A percentile compares a stretch with the other conserved stretches of the same genome.
Conservation (phyloP, 2,113 vertebrate species). For the Empidonax alnorum region DNA sequence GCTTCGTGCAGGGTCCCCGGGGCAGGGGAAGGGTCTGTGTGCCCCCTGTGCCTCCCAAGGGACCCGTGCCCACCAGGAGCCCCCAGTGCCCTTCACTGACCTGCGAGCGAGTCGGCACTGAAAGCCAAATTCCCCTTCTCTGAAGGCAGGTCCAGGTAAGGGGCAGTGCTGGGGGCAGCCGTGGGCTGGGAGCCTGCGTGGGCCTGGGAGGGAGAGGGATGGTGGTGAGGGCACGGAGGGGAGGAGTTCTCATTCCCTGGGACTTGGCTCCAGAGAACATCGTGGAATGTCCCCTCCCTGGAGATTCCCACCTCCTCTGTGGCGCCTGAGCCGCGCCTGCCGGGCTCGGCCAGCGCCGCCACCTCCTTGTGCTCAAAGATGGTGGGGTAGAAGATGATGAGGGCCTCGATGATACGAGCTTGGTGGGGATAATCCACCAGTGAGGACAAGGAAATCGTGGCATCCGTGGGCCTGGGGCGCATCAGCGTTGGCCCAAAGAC, state of each 20-base stretch:
- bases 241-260: rapidly evolving
- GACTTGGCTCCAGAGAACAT: neutral
- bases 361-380: conserved; percentile 74
- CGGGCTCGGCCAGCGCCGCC: neutral
- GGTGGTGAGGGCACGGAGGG: rapidly evolving
- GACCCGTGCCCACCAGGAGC: rapidly evolving
- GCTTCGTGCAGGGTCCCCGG: neutral
- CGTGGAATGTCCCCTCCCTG: neutral
- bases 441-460: conserved; percentile 93
- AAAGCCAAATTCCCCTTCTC: neutral
- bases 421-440: conserved; percentile 97
- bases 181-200: rapidly evolving
- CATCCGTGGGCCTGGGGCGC: conserved; percentile 90
- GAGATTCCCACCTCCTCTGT: neutral
- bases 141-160: neutral
- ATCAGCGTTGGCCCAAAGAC: conserved; percentile 95
- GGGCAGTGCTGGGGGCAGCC: neutral
- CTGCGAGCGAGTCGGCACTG: neutral
- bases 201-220: neutral
- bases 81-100: neutral
- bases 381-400: conserved; percentile 87
- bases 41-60: neutral
- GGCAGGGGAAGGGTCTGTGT: neutral
- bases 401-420: conserved; percentile 89
- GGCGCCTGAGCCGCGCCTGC: rapidly evolving